A percentile compares a stretch with the other conserved stretches of the same genome.
These are phyloP conservation scores for Cardinalis cardinalis DNA, from an alignment of 2,113 vertebrate genomes.

Conservation along the genomic window DNA sequence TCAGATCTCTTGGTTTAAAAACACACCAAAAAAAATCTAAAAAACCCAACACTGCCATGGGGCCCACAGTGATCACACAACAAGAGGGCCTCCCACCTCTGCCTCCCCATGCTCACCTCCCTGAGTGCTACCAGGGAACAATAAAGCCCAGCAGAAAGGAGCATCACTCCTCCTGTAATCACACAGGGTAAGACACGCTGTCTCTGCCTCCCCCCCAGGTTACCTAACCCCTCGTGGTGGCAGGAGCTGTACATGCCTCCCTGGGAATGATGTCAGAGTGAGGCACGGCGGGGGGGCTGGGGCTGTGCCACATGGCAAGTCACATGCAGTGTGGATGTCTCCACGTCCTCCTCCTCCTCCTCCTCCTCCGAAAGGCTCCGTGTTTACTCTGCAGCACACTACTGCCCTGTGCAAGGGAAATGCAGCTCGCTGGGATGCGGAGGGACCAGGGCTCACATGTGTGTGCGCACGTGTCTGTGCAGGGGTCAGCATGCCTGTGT, in stretches of 20 bases:
- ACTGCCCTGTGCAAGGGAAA: background rate
- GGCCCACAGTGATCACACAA: background rate
- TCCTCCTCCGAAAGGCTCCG: background rate
- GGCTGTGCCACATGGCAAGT: background rate
- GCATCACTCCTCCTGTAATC: background rate
- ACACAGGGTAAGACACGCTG: background rate
- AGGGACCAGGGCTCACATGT: rapidly evolving
- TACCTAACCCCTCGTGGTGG: background rate
- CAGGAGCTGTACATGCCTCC: background rate
- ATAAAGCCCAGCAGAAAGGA: background rate
- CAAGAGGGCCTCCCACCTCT: background rate
- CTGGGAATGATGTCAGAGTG: background rate
- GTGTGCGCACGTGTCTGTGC: background rate
- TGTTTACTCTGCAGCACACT: background rate
- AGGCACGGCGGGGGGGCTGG: background rate
- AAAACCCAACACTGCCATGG: background rate
- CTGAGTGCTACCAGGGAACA: background rate
- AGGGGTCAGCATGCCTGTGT: rapidly evolving
- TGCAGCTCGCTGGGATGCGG: rapidly evolving
- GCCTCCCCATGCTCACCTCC: background rate
- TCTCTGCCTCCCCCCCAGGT: background rate
- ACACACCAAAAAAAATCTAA: background rate
- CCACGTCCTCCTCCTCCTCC: background rate
- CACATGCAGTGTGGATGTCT: background rate
- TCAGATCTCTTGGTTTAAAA: background rate